Conservation (phyloP, 2,888 invertebrate species). For the Charanyca ferruginea region DNA sequence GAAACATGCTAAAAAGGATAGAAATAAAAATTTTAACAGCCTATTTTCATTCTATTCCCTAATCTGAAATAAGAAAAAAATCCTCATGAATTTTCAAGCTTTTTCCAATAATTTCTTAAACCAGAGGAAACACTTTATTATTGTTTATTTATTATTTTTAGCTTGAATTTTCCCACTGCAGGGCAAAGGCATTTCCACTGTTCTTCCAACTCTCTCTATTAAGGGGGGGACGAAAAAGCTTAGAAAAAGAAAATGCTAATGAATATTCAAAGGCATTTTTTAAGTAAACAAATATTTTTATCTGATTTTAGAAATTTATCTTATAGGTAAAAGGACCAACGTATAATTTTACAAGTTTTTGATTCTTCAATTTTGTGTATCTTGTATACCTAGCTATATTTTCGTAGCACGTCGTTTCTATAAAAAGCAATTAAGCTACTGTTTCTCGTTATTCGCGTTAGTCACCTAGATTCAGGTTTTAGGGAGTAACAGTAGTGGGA, state of each 20-base stretch:
- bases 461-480: conserved; percentile 21
- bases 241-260: conserved; percentile 3
- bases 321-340: not conserved
- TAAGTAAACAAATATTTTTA: not conserved
- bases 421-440: not conserved
- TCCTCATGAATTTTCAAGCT: not conserved
- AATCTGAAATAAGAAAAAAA: conserved; percentile 19
- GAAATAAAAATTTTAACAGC: not conserved
- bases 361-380: not conserved
- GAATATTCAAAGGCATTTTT: not conserved
- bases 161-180: too few species aligned
- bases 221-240: conserved; percentile 7
- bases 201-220: too few species aligned
- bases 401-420: not conserved
- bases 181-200: too few species aligned
- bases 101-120: conserved; percentile 7
- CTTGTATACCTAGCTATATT: not conserved
- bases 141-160: too few species aligned
- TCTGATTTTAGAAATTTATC: not conserved
- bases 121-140: too few species aligned
- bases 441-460: not conserved
- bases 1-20: not conserved
- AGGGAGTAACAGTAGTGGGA: not conserved
- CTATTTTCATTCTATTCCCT: conserved; percentile 36
- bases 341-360: not conserved